Evolutionary conservation across 2,113 vertebrate genomes (phyloP).

Genomic region (Ranitomeya variabilis): DNA sequence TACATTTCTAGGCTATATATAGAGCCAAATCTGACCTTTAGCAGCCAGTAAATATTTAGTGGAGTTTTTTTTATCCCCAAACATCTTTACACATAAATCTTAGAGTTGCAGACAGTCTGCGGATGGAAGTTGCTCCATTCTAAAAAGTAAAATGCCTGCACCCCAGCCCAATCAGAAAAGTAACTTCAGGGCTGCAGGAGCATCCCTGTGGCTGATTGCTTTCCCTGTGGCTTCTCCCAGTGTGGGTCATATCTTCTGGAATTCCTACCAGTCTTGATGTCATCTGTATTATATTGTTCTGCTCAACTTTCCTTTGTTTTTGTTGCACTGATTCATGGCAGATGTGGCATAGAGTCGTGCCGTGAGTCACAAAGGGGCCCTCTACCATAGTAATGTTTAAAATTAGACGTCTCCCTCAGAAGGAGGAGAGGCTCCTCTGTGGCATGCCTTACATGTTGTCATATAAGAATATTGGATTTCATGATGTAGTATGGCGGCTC

Average conservation of each 20-base stretch:
- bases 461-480: slow-evolving; percentile 1
- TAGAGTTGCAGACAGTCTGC: not conserved
- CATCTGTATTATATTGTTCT: slow-evolving; percentile 22
- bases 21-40: too few species aligned
- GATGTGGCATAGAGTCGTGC: slow-evolving; percentile 15
- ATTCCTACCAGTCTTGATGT: not conserved
- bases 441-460: not conserved
- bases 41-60: not conserved
- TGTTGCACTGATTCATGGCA: slow-evolving; percentile 15
- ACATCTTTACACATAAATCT: not conserved
- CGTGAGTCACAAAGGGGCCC: slow-evolving; percentile 15
- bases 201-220: not conserved
- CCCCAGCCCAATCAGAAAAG: not conserved
- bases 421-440: not conserved
- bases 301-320: slow-evolving; percentile 10
- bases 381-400: not conserved
- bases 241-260: not conserved
- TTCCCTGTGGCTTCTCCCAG: not conserved
- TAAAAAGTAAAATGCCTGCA: not conserved
- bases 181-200: not conserved
- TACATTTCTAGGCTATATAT: too few species aligned
- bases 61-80: not conserved
- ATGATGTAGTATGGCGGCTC: not conserved
- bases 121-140: not conserved
- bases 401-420: not conserved